Conservation (phyloP, 2,113 vertebrate species). For the Tetrao urogallus region DNA sequence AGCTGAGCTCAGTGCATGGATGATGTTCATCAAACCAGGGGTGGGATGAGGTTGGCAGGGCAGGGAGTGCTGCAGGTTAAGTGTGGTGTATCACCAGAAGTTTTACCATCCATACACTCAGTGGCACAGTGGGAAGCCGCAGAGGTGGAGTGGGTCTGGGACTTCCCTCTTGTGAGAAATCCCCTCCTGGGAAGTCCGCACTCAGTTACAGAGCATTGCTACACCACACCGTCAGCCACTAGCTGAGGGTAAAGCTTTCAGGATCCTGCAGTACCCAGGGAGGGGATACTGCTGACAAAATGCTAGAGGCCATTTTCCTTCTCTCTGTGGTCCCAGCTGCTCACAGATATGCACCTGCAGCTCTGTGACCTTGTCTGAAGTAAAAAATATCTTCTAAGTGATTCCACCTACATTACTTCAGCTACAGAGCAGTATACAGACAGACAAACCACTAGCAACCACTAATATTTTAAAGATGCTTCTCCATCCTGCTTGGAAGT, state of each 20-base stretch:
- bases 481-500: not conserved
- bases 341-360: not conserved
- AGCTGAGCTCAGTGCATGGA: not conserved
- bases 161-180: constrained; percentile 45
- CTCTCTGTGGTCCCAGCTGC: not conserved
- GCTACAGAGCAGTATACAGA: not conserved
- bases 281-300: not conserved
- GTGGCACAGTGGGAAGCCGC: not conserved
- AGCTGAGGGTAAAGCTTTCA: accelerated
- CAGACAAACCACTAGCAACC: not conserved
- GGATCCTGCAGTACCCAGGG: not conserved
- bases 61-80: not conserved
- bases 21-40: not conserved
- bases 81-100: not conserved
- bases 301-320: not conserved
- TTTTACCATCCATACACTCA: not conserved
- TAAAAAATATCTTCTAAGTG: not conserved
- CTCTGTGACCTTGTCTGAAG: not conserved
- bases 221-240: not conserved
- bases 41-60: accelerated
- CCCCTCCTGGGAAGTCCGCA: not conserved
- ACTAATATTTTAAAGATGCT: not conserved
- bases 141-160: not conserved
- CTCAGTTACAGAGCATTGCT: not conserved
- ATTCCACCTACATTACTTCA: not conserved